Evolutionary conservation across 2,113 vertebrate genomes (phyloP).

Genomic region (Phrynosoma blainvillii): DNA sequence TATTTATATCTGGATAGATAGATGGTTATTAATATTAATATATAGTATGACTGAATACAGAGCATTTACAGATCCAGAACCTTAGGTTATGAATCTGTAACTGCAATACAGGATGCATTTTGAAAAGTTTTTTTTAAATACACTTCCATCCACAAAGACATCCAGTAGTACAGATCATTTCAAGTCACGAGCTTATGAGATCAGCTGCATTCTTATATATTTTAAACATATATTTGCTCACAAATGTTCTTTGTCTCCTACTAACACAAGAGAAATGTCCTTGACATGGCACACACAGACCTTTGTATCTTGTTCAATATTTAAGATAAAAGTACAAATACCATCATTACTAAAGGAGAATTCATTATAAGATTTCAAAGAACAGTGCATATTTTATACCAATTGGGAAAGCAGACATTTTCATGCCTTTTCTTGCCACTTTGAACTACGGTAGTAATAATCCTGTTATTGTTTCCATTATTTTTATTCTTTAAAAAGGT

Average conservation of each 20-base stretch:
- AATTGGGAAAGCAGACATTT: not conserved
- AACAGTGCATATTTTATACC: not conserved
- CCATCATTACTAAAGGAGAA: not conserved
- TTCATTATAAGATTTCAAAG: conserved; percentile 3
- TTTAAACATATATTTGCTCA: not conserved
- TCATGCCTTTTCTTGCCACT: not conserved
- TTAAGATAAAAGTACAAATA: conserved; percentile 10
- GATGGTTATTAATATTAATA: too few species aligned
- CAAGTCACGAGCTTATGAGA: not conserved
- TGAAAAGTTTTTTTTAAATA: not conserved
- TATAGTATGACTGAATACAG: too few species aligned
- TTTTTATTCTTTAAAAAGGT: not conserved
- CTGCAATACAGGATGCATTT: not conserved
- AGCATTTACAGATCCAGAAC: too few species aligned
- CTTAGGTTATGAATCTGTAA: too few species aligned
- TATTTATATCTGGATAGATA: too few species aligned
- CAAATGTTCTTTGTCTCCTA: not conserved
- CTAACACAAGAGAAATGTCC: conserved; percentile 4
- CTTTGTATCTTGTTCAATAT: conserved; percentile 13
- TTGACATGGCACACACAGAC: not conserved
- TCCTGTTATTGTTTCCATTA: not conserved
- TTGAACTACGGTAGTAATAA: conserved; percentile 8
- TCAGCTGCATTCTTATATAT: conserved; percentile 1
- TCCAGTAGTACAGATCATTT: not conserved
- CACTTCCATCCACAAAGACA: not conserved